phyloP scores from a whole-genome alignment of 2,888 invertebrate species.

The Idaea straminata region DNA sequence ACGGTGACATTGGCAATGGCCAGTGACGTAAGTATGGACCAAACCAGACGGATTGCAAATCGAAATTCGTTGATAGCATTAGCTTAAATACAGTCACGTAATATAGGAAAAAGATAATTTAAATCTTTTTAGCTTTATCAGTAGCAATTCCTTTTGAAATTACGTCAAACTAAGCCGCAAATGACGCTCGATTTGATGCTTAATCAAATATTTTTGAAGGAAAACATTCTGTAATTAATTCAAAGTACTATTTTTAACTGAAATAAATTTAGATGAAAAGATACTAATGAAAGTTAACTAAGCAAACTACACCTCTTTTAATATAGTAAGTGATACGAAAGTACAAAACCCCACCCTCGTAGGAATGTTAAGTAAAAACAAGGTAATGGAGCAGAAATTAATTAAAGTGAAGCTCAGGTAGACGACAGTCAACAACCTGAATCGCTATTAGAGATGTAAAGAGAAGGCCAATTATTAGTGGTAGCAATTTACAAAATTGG shows the following conservation, averaged over 20 bases:
- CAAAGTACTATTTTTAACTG: background rate
- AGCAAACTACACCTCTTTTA: background rate
- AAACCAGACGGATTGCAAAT: background rate
- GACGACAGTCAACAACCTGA: background rate
- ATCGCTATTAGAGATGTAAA: background rate
- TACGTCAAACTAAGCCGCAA: no score
- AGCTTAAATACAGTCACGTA: background rate
- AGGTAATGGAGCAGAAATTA: conserved; percentile 3
- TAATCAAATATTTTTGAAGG: background rate
- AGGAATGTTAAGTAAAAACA: background rate
- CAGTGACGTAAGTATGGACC: conserved; percentile 40
- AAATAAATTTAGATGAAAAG: background rate
- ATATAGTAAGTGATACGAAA: background rate
- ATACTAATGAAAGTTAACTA: background rate
- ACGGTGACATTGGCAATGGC: conserved; percentile 42
- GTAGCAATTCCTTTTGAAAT: no score
- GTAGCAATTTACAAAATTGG: background rate
- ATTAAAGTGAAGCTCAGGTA: background rate
- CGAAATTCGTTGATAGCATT: background rate
- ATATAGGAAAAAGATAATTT: no score
- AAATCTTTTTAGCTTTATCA: no score
- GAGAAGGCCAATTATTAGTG: background rate
- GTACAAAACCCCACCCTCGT: background rate
- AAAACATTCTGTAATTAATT: background rate
- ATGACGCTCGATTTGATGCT: no score